Percentiles rank a stretch among this genome's conserved stretches.
These are phyloP conservation scores for Calonectris borealis DNA, from an alignment of 2,113 vertebrate genomes.

Conservation along the genomic window DNA sequence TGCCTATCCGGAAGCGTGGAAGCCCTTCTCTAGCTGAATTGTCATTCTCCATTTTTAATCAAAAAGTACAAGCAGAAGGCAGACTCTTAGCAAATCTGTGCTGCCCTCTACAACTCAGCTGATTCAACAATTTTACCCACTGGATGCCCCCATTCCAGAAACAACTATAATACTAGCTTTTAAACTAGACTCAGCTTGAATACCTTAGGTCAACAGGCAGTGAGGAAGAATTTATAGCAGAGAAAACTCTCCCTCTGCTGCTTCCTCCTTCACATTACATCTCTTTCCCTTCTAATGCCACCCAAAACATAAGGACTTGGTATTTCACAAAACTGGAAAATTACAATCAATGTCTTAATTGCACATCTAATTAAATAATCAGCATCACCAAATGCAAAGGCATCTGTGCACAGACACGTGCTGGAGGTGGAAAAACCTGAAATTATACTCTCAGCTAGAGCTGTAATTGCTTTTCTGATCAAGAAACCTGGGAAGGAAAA, in stretches of 20 bases:
- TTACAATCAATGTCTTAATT: constrained; percentile 60
- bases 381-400: constrained; percentile 45
- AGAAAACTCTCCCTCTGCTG: constrained; percentile 74
- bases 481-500: neutral
- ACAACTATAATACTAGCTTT: neutral
- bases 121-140: neutral
- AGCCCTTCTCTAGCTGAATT: neutral
- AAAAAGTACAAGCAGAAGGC: neutral
- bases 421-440: constrained; percentile 39
- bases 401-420: neutral
- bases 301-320: neutral
- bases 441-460: constrained; percentile 56
- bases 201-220: constrained; percentile 9
- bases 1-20: rapidly evolving
- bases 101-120: neutral
- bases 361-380: constrained; percentile 69
- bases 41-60: neutral
- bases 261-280: constrained; percentile 66
- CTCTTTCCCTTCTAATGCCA: neutral
- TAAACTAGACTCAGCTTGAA: neutral
- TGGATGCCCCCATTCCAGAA: neutral
- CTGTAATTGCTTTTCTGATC: constrained; percentile 24
- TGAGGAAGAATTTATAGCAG: constrained; percentile 38
- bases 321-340: constrained; percentile 50
- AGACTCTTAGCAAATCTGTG: neutral